Evolutionary conservation across 2,113 vertebrate species (phyloP).

Genomic region (Lycaon pictus): DNA sequence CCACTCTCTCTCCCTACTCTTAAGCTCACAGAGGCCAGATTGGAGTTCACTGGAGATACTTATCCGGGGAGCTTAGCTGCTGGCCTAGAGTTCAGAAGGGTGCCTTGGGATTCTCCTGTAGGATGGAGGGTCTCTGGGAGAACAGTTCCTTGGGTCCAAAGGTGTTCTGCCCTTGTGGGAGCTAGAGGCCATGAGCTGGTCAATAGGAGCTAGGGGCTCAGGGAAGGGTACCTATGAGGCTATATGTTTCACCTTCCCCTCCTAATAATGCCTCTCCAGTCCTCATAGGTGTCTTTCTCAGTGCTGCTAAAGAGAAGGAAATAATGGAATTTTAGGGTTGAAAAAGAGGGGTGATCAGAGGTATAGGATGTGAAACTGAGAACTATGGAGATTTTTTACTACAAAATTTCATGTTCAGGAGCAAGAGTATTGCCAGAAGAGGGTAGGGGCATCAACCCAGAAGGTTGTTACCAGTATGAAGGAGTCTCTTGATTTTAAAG

Average conservation of each 20-base stretch:
- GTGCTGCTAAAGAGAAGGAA: neutral
- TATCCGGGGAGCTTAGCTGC: neutral
- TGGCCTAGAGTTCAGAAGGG: neutral
- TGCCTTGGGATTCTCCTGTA: neutral
- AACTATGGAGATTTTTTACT: neutral
- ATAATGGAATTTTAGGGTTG: neutral
- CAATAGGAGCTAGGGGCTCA: neutral
- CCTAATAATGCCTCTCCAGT: too few species aligned
- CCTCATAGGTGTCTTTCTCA: neutral
- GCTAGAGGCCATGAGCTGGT: neutral
- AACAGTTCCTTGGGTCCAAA: neutral
- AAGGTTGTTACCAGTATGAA: neutral
- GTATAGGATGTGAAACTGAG: neutral
- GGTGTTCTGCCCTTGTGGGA: neutral
- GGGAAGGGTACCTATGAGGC: neutral
- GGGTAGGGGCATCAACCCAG: neutral
- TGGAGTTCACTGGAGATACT: neutral
- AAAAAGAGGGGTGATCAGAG: neutral
- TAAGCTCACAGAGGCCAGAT: neutral
- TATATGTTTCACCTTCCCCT: neutral
- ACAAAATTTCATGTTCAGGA: neutral
- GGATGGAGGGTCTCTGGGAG: neutral
- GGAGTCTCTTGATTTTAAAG: neutral
- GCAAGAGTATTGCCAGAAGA: neutral
- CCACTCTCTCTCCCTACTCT: accelerated